Base-by-base conservation (phyloP, 2,797 vertebrate genomes). In the Echiichthys vipera region DNA sequence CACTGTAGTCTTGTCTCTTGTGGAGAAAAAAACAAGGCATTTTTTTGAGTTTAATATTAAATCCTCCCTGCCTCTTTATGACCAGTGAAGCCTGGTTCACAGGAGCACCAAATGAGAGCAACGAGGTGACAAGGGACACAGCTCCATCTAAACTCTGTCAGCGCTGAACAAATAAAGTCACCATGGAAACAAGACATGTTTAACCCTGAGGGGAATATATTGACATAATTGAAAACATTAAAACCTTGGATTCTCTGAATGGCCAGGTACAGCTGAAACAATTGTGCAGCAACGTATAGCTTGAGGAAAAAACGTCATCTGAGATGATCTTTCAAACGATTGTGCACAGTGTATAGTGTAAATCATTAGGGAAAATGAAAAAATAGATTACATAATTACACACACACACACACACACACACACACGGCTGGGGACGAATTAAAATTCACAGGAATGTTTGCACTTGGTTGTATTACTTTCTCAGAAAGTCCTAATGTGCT, bases 181-280 rank as follows among this genome's bases (percentile, higher is more conserved):
- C 78, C 57, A 88, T 84, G 78, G 81, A 80, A 89, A 87, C 83
- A 55, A 56, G 14, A 29, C 10, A 18, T 40, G 29, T 80, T 77
- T 37, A 69, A 66, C 49, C 63, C 71, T 8, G 22, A 59, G 50
- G 25, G 40, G n/a, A 74, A 62, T 65, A 57, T 65, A 64, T 62
- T 84, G 50, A 61, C 68, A 51, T 79, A 20, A 59, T 59, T 46
- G 66, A 72, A 83, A 81, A 43, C 32, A 46, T 46, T 59, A 43
- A 65, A 66, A 62, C 45, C 54, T 20, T 50, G 7, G 39, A 63
- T 65, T 29, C 17, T 42, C 27, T 65, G 18, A 62, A 59, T 29
- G 20, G 20, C 17, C 29, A 49, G 51, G 24, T 11, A 58, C 9
- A 51, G 67, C 27, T 42, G 40, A 65, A 58, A 74, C 34, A n/a